Base-by-base conservation (phyloP, 2,888 invertebrate genomes). In the Selenia dentaria region DNA sequence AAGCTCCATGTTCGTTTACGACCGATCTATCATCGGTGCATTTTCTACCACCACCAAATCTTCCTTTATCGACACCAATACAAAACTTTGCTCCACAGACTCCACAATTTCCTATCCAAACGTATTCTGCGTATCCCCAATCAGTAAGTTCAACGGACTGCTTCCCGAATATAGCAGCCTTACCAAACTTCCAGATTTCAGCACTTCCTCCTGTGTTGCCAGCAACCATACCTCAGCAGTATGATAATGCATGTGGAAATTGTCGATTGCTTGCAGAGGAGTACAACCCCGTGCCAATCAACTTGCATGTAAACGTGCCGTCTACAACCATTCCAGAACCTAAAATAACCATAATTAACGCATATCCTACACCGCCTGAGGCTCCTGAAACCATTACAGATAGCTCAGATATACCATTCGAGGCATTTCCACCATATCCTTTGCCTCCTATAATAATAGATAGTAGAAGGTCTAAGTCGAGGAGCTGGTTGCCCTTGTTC, bases 221-320 rank as follows among this genome's bases (percentile, higher is more conserved):
- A 20, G 6, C 11, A 12, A 32, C 10, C 11, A n/a, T 5, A 9
- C 24, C 26, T 14, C 14, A 25, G 16, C 22, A 8, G 6, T 34
- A 18, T 12, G 24, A 24, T 13, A 16, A 34, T 29, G 12, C 8
- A 6, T 29, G 18, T 11, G 8, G 10, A 0, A 33, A 18, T 10
- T 37, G 27, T 4, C 18, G 29, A 12, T 14, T 26, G 9, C 26
- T 20, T 6, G 8, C 22, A 31, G 41, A 52, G 4, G 41, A 38
- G 6, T 34, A 26, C 25, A 32, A 16, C 28, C 50, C 41, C 0
- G 28, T 54, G 16, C 81, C 83, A 1, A 52, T 80, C 34, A 74
- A 59, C 54, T 62, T 82, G 9, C 70, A 80, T 50, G 71, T 82
- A 14, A 76, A 71, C 36, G 36, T 81, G 16, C 76, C 81, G 32